A percentile compares a stretch with the other conserved stretches of the same genome.
These are phyloP conservation scores for Cataglyphis hispanica DNA, from an alignment of 1,140 invertebrate genomes.

Conservation along the genomic window DNA sequence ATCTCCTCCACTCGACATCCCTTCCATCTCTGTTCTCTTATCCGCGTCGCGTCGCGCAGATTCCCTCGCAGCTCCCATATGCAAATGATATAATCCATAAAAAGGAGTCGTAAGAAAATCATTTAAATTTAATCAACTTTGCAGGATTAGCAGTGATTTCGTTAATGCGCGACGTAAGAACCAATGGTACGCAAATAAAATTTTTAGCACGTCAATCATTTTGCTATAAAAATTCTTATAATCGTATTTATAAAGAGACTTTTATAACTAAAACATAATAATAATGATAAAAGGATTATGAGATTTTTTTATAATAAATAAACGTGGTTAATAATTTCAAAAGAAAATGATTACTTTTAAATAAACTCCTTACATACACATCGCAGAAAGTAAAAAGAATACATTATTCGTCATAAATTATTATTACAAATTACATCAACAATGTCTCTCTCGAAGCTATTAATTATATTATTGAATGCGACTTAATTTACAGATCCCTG, in stretches of 20 bases:
- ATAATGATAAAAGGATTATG: not conserved
- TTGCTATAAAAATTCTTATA: not conserved
- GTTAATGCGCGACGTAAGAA: conserved; percentile 4
- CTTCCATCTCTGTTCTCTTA: conserved; percentile 9
- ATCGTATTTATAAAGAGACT: not conserved
- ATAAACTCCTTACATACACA: no score
- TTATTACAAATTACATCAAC: not conserved
- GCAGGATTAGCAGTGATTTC: conserved; percentile 1
- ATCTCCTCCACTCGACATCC: not conserved
- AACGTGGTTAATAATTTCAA: not conserved
- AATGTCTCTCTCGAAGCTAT: no score
- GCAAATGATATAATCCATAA: conserved; percentile 9
- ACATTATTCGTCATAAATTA: not conserved
- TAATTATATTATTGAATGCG: not conserved
- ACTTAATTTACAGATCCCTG: conserved; percentile 92
- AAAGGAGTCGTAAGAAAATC: not conserved
- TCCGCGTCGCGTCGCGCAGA: not conserved
- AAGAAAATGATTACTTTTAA: no score
- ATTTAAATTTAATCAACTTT: conserved; percentile 25
- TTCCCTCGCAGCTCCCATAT: not conserved
- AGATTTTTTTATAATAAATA: not conserved
- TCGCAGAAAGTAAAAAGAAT: no score
- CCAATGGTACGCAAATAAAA: conserved; percentile 1
- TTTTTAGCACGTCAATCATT: not conserved
- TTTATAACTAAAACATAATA: not conserved